Base-by-base conservation (phyloP, 2,888 invertebrate species). In the Cerceris rybyensis region DNA sequence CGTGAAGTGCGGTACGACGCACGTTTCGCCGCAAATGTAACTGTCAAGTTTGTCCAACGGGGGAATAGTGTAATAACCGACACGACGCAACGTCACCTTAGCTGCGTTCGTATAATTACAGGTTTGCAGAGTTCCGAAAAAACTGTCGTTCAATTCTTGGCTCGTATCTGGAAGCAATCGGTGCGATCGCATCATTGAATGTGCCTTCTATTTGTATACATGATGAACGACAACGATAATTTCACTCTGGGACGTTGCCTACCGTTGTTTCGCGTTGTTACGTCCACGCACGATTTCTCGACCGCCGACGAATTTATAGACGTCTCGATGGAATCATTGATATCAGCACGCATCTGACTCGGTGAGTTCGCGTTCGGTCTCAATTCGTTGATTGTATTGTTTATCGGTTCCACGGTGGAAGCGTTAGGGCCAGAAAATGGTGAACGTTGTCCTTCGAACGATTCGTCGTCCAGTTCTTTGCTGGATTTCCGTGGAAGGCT, bases 21-120 rank as follows among this genome's bases (percentile, higher is more conserved):
- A 98, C 2, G 95, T 94, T 0, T 97, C 96, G 6, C 96, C 94
- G 0, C 95, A 94, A 55, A 96, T 93, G 90, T 95, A 96, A 0
- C 94, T 94, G 88, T 94, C 94, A 87, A 99, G 94, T 82, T 98
- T 96, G 54, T 97, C 96, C 73, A 98, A 90, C 0, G 96, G 93
- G 0, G 99, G 99, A 78, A 98, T 95, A 0, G 98, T 98, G 91
- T 98, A 99, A 92, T 99, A 99, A 7, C 98, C 98, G 0, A 93
- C 95, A 0, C 98, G 94, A 0, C 95, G 95, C 55, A 98, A 93
- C 7, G 95, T 94, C 7, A 98, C 95, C 1, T 98, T 97, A 0
- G 97, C 95, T 0, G 96, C 96, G 90, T 96, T 96, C 0, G 94
- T 93, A 70, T 86, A 86, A 46, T 89, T 89, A 7, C 78, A 66